Conservation (phyloP, 2,888 invertebrate species). For the Meghimatium bilineatum region DNA sequence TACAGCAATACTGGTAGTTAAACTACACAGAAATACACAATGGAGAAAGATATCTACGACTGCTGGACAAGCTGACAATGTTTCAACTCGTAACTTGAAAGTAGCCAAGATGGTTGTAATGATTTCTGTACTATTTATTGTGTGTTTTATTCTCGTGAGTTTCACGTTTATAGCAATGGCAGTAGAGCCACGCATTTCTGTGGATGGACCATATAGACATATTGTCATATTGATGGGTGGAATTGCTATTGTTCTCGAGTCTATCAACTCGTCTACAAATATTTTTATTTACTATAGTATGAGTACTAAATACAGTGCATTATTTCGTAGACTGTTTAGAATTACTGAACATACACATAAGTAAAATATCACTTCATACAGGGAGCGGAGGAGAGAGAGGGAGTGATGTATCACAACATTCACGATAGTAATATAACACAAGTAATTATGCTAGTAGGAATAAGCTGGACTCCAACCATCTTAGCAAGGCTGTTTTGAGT, state of each 20-base stretch:
- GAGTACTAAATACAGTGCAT: slow-evolving; percentile 26
- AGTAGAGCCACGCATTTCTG: background rate
- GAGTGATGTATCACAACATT: too few species aligned
- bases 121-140: background rate
- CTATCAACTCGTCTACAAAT: slow-evolving; percentile 2
- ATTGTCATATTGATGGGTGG: background rate
- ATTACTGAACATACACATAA: too few species aligned
- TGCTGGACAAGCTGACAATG: background rate
- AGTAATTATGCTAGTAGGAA: too few species aligned
- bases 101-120: slow-evolving; percentile 7
- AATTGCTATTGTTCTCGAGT: background rate
- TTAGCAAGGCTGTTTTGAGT: too few species aligned
- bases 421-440: too few species aligned
- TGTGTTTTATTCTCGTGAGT: background rate
- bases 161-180: background rate
- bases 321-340: too few species aligned
- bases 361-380: too few species aligned
- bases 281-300: slow-evolving; percentile 19
- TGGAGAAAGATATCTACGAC: background rate
- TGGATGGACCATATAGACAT: background rate
- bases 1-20: background rate
- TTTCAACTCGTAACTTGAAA: background rate
- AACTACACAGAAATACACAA: background rate
- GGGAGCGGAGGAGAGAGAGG: too few species aligned
- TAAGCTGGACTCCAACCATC: too few species aligned